A percentile compares a stretch with the other conserved stretches of the same genome.
These are phyloP conservation scores for Thaumatotibia leucotreta DNA, from an alignment of 1,140 invertebrate species.

Conservation along the genomic window DNA sequence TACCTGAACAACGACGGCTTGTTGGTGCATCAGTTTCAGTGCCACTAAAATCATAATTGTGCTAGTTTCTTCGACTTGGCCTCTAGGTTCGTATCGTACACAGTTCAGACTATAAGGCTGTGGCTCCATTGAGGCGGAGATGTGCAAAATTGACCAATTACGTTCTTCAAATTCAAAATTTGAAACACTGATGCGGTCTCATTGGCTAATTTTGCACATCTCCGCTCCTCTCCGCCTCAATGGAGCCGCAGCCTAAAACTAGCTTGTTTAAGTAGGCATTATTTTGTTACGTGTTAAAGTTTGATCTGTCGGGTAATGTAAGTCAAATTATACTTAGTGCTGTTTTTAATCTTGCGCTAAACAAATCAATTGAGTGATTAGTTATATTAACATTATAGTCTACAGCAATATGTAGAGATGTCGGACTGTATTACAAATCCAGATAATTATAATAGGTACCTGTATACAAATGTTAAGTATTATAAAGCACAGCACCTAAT, in stretches of 20 bases:
- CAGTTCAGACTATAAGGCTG: not conserved
- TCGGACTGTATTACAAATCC: not conserved
- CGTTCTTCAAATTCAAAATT: too few species aligned
- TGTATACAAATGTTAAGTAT: too few species aligned
- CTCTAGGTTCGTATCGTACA: not conserved
- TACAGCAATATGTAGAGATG: not conserved
- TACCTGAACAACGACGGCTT: not conserved
- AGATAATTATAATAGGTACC: not conserved
- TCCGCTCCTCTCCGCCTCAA: too few species aligned
- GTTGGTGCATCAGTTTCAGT: not conserved
- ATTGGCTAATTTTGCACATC: too few species aligned
- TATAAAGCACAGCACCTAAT: too few species aligned
- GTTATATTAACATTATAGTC: not conserved
- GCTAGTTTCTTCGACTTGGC: not conserved
- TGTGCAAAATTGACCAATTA: too few species aligned
- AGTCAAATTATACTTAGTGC: conserved; percentile 6
- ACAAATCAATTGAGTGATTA: not conserved
- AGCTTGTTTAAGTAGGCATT: not conserved
- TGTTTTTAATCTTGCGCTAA: not conserved
- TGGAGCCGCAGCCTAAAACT: too few species aligned
- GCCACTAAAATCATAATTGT: not conserved
- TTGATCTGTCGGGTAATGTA: not conserved
- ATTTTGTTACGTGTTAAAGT: not conserved
- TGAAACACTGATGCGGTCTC: too few species aligned
- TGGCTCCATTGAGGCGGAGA: too few species aligned